Percentiles rank a stretch among this genome's conserved stretches.
Evolutionary conservation across 2,888 invertebrate genomes (phyloP).

Genomic region (Chouioia cunea): DNA sequence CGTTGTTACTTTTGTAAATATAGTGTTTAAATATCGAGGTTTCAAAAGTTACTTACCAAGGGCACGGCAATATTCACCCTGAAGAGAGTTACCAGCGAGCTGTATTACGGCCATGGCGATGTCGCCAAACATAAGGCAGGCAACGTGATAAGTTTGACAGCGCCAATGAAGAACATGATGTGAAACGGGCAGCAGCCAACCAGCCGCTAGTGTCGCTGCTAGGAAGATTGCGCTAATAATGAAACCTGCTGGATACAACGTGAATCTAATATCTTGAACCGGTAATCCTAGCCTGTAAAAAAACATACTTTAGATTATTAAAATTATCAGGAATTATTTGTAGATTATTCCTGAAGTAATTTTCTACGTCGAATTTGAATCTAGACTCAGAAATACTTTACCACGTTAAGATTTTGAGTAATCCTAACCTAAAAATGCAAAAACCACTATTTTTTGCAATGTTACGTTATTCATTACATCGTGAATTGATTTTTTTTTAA

Average conservation of each 20-base stretch:
- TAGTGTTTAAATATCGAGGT: no score
- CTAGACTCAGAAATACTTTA: no score
- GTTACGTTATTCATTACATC: no score
- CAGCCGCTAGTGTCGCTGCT: slow-evolving; percentile 83
- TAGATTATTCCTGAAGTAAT: no score
- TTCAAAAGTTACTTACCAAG: slow-evolving; percentile 74
- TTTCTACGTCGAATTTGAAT: no score
- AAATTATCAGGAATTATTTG: no score
- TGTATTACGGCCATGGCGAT: slow-evolving; percentile 83
- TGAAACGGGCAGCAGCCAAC: slow-evolving; percentile 83
- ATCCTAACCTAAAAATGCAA: no score
- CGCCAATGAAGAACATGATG: slow-evolving; percentile 91
- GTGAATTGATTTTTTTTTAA: no score
- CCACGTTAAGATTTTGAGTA: no score
- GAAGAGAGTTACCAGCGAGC: slow-evolving; percentile 75
- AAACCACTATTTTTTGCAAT: no score
- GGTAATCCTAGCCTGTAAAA: slow-evolving; percentile 50
- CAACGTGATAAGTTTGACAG: slow-evolving; percentile 89
- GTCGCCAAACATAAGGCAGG: slow-evolving; percentile 85
- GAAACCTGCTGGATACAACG: slow-evolving; percentile 82
- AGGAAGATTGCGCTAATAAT: slow-evolving; percentile 86
- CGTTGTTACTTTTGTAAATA: no score
- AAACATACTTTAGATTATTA: not conserved
- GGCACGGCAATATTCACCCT: slow-evolving; percentile 75
- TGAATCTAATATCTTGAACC: slow-evolving; percentile 73